phyloP scores from a whole-genome alignment of 2,888 invertebrate genomes.

The Doris montereyensis region DNA sequence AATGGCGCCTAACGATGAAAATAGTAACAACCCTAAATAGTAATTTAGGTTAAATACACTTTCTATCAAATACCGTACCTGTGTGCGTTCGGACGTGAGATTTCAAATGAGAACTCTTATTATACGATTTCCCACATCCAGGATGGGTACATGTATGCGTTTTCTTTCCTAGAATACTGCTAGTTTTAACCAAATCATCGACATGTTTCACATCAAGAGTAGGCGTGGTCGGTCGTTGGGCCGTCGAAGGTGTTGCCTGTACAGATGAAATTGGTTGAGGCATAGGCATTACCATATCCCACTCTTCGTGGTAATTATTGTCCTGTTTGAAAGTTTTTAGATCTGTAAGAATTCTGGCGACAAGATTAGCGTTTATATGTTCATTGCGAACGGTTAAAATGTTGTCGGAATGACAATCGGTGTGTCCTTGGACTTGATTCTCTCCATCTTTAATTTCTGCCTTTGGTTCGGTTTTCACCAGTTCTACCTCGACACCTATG shows the following conservation, averaged over 20 bases:
- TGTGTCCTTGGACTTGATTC: slow-evolving; percentile 10
- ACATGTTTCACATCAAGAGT: slow-evolving; percentile 31
- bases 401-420: slow-evolving; percentile 10
- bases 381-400: not conserved
- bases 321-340: slow-evolving; percentile 77
- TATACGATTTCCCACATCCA: slow-evolving; percentile 79
- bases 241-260: not conserved
- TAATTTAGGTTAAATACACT: too few relatives aligned
- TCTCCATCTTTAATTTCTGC: slow-evolving; percentile 41
- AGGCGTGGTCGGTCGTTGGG: slow-evolving; percentile 35
- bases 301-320: slow-evolving; percentile 37
- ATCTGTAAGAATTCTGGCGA: slow-evolving; percentile 79
- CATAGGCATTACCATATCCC: not conserved
- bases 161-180: slow-evolving; percentile 71
- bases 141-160: slow-evolving; percentile 78
- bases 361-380: slow-evolving; percentile 50
- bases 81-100: slow-evolving; percentile 80
- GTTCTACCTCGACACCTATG: not conserved
- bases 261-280: not conserved
- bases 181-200: slow-evolving; percentile 23
- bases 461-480: not conserved
- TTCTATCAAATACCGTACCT: too few relatives aligned
- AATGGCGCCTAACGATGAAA: slow-evolving; percentile 43
- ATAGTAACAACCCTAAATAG: slow-evolving; percentile 14
- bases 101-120: slow-evolving; percentile 80